Evolutionary conservation across 2,888 invertebrate species (phyloP), one percentile per base, ranked within the genome.

Genomic region (Tetheella fluctuosa): DNA sequence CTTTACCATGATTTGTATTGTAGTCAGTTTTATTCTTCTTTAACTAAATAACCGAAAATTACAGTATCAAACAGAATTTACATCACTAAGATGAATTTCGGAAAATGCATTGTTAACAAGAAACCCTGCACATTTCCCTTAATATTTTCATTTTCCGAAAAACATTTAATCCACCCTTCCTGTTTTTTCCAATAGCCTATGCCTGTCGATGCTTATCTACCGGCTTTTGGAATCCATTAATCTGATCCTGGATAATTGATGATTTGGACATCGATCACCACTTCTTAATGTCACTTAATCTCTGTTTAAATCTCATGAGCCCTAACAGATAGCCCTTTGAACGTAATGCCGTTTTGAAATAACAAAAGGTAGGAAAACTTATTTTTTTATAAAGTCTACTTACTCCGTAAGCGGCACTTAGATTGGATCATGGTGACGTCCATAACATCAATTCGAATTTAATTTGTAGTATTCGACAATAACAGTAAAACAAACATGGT

Each of bases 231-330:
- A 67, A 68, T 69, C 75, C 70, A 73, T 79, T 78, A 77, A 77
- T 77, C 75, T 68, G 70, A 68, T 71, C 67, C 62, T 56, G 70
- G 67, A 71, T 85, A 83, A 85, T 84, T 81, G 77, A 85, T 84
- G 81, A 68, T 79, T 73, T 69, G 63, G 60, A 61, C 68, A 73
- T 75, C 70, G 63, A 71, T 74, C 68, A 69, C 63, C 53, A 54
- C 63, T 48, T 59, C 60, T 57, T 37, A 57, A 52, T 37, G 58
- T 28, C 60, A 56, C 54, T 57, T 63, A 60, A 63, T 63, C 61
- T 60, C 57, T 37, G 34, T 54, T 34, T 34, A 20, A 54, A 10
- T 6, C 30, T 30, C 17, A 13, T 13, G 15, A 30, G 20, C 34
- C 37, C 48, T 10, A 13, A 34, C 13, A 6, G 48, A 20, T 48